These are phyloP conservation scores for Eupithecia inturbata DNA, from an alignment of 2,888 invertebrate genomes.

Conservation along the genomic window DNA sequence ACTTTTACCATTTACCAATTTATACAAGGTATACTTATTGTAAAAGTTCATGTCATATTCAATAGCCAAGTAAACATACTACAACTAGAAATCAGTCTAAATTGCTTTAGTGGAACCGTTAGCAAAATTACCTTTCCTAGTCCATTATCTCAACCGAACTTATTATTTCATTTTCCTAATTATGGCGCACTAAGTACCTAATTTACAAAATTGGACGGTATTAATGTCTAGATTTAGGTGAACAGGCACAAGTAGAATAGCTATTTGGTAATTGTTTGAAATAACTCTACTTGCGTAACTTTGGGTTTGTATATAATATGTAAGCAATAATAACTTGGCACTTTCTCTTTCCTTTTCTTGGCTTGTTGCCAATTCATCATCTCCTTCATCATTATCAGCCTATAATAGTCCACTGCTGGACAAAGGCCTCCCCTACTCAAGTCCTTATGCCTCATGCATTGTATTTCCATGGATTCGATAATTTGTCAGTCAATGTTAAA, in stretches of 20 bases:
- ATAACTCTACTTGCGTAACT: not conserved
- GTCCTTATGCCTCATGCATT: no score
- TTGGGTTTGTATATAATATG: not conserved
- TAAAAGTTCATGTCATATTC: no score
- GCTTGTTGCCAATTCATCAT: not conserved
- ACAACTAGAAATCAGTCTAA: constrained; percentile 8
- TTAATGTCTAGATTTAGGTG: constrained; percentile 29
- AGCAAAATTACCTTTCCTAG: constrained; percentile 52
- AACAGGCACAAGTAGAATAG: not conserved
- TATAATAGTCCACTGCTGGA: not conserved
- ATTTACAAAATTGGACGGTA: constrained; percentile 40
- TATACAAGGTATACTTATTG: no score
- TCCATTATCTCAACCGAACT: constrained; percentile 51
- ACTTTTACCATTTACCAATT: no score
- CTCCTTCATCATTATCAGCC: not conserved
- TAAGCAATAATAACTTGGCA: not conserved
- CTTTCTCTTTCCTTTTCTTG: not conserved
- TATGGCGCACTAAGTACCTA: constrained; percentile 42
- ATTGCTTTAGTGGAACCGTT: constrained; percentile 48
- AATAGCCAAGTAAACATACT: not conserved
- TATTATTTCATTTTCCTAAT: constrained; percentile 48
- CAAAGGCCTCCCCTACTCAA: not conserved
- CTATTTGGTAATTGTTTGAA: constrained; percentile 16
- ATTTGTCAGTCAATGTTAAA: no score
- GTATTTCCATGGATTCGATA: no score